Evolutionary conservation across 2,888 invertebrate genomes (phyloP), one percentile per base, ranked within the genome.

Genomic region (Malthinus flaveolus): DNA sequence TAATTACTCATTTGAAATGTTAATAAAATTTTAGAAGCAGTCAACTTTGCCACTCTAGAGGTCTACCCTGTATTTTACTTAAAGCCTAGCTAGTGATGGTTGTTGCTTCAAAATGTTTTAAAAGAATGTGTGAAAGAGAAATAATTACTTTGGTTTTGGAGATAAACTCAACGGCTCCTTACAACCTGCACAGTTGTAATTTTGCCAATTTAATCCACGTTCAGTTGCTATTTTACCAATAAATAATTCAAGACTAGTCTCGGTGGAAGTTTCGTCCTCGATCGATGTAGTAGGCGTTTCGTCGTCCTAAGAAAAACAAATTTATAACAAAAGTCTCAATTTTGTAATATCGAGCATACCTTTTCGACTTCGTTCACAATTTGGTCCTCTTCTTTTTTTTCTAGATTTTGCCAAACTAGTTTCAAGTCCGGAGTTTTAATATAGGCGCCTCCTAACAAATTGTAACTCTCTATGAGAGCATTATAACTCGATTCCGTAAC

Each of bases 101-200:
- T n/a, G 32, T 7, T 34, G 42, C 7, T 10, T 35, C 12, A 44
- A 1, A 45, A 46, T 3, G 35, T 6, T 33, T n/a, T n/a, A n/a
- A n/a, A n/a, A n/a, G n/a, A n/a, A n/a, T n/a, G n/a, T n/a, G n/a
- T n/a, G n/a, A n/a, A n/a, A n/a, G n/a, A n/a, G n/a, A n/a, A 6
- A 34, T 10, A 53, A 63, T 63, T 75, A 82, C 83, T 81, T 79
- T 35, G 82, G 81, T 70, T 81, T 83, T 1, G 81, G 81, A 7
- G 83, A 84, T 70, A 88, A 81, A 42, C 86, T 87, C 46, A 90
- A 79, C 0, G 84, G 79, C 64, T 84, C 80, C 44, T 82, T 82
- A 70, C 94, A 94, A 44, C 84, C 85, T 66, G 87, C 85, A 75
- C 97, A 97, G 66, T 89, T 85, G 78, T 93, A 97, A 72, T 94